Evolutionary conservation across 2,113 vertebrate species (phyloP).

Genomic region (Pagrus major): DNA sequence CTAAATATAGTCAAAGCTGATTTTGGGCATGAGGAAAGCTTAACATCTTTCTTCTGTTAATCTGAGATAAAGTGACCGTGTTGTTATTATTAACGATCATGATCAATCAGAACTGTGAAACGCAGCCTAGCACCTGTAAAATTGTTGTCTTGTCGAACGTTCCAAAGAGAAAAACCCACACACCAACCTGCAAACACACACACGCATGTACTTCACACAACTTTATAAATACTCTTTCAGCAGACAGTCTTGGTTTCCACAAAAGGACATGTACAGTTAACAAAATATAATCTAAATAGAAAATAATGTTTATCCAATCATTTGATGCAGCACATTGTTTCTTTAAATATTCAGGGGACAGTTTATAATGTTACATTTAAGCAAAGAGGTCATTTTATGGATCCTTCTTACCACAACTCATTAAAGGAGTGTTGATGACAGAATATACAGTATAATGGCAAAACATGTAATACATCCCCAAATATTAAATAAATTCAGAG

Average conservation of each 20-base stretch:
- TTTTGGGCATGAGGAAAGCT: neutral
- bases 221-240: conserved; percentile 20
- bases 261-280: conserved; percentile 23
- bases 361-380: conserved; percentile 4
- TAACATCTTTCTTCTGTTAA: neutral
- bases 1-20: neutral
- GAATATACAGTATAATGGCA: neutral
- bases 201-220: neutral
- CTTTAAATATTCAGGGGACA: neutral
- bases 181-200: conserved; percentile 9
- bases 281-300: neutral
- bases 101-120: neutral
- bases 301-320: neutral
- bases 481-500: conserved; percentile 2
- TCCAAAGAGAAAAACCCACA: neutral
- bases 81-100: neutral
- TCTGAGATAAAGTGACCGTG: neutral
- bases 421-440: conserved; percentile 36
- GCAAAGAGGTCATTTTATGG: neutral
- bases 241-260: conserved; percentile 10
- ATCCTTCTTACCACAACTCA: neutral
- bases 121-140: neutral
- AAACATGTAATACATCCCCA: conserved; percentile 18
- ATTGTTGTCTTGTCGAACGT: neutral
- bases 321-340: neutral